Conservation (phyloP, 2,797 vertebrate species). For the Champsocephalus esox region DNA sequence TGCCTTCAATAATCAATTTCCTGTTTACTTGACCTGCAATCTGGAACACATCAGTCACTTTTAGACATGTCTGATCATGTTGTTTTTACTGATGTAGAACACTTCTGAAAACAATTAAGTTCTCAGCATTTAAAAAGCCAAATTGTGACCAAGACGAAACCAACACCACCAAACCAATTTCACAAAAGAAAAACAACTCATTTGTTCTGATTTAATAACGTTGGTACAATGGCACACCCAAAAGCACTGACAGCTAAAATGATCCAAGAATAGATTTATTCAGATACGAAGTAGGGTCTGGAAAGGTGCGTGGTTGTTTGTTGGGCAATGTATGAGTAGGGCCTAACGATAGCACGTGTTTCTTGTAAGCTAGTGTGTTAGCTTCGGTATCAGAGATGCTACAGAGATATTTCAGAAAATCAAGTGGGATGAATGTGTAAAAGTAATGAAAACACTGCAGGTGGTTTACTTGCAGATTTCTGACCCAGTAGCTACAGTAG, state of each 20-base stretch:
- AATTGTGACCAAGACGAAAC: slow-evolving; percentile 36
- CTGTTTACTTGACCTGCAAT: slow-evolving; percentile 22
- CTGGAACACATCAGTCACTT: neutral
- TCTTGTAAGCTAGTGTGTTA: too few species aligned
- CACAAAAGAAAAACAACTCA: slow-evolving; percentile 32
- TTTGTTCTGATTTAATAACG: slow-evolving; percentile 41
- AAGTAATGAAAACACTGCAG: too few species aligned
- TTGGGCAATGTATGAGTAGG: neutral
- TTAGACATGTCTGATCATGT: slow-evolving; percentile 22
- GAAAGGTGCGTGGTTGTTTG: slow-evolving; percentile 6
- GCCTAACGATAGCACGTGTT: too few species aligned
- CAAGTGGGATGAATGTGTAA: too few species aligned
- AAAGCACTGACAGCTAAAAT: slow-evolving; percentile 21
- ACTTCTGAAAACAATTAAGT: slow-evolving; percentile 17
- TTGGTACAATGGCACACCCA: slow-evolving; percentile 51
- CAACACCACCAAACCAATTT: slow-evolving; percentile 40
- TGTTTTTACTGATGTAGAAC: slow-evolving; percentile 16
- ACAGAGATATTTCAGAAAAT: too few species aligned
- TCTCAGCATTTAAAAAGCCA: slow-evolving; percentile 45
- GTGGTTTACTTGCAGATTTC: too few species aligned
- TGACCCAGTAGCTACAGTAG: too few species aligned
- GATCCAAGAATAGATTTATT: slow-evolving; percentile 15
- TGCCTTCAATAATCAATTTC: neutral
- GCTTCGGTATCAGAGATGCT: too few species aligned
- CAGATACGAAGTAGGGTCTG: slow-evolving; percentile 5